Conservation (phyloP, 2,113 vertebrate species). For the Forbesichthys papilliferus region DNA sequence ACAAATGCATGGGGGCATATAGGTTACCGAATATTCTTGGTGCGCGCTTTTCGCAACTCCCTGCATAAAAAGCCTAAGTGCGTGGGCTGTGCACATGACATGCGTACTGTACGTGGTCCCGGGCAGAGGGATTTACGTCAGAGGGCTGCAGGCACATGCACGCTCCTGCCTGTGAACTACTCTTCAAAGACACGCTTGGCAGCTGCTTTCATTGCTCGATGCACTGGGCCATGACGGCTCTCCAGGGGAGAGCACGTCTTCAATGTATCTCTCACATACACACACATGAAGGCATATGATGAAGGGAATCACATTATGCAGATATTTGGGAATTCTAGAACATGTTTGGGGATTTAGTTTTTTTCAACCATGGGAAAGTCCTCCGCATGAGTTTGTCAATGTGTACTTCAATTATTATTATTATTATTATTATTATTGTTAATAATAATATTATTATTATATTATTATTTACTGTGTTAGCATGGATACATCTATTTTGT, state of each 20-base stretch:
- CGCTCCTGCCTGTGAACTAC: conserved; percentile 46
- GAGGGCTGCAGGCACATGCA: conserved; percentile 35
- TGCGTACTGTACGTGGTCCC: conserved; percentile 15
- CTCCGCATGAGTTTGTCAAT: neutral
- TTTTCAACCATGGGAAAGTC: too few species aligned
- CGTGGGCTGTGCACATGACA: neutral
- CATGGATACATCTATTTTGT: neutral
- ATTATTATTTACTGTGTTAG: neutral
- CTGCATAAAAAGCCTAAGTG: conserved; percentile 8
- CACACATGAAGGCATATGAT: conserved; percentile 1
- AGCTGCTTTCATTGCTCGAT: conserved; percentile 44
- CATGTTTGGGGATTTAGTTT: neutral
- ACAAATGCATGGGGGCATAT: neutral
- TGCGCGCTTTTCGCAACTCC: conserved; percentile 23
- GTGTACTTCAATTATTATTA: neutral
- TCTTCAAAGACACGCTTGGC: conserved; percentile 56
- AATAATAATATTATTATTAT: too few species aligned
- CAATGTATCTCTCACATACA: neutral
- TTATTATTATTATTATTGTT: neutral
- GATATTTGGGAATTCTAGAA: neutral
- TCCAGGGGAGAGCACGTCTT: conserved; percentile 19
- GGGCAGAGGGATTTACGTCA: conserved; percentile 38
- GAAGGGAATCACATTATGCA: neutral
- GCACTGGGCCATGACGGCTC: conserved; percentile 36
- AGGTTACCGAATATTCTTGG: neutral